Conservation (phyloP, 2,888 invertebrate genomes). For the Agrochola macilenta region DNA sequence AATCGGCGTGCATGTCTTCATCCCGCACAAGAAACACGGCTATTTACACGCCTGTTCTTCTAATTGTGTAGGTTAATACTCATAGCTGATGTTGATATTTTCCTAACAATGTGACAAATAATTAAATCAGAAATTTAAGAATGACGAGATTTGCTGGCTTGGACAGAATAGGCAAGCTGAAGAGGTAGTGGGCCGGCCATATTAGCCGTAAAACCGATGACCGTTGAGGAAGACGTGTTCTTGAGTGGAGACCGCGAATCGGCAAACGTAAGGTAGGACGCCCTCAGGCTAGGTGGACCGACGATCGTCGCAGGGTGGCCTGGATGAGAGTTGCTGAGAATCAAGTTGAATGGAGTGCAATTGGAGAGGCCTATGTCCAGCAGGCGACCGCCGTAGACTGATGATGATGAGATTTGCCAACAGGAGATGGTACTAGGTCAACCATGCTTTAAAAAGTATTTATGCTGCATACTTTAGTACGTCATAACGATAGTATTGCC, state of each 20-base stretch:
- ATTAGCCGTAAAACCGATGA: not conserved
- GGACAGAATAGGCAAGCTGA: not conserved
- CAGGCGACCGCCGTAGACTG: not conserved
- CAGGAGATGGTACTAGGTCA: not conserved
- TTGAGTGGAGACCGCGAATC: not conserved
- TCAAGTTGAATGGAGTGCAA: not conserved
- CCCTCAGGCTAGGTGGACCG: not conserved
- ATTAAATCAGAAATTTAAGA: not conserved
- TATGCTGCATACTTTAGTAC: not conserved
- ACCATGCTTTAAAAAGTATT: not conserved
- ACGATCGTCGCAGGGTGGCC: no score
- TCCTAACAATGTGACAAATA: no score
- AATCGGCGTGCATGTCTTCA: no score
- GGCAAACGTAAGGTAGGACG: not conserved
- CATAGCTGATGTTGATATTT: not conserved
- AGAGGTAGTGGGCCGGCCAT: not conserved
- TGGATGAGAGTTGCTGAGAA: not conserved
- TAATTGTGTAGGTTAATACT: no score
- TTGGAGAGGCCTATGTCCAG: not conserved
- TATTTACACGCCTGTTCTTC: no score
- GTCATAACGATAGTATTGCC: not conserved
- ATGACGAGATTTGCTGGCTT: not conserved
- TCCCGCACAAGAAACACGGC: no score
- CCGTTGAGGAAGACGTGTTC: not conserved
- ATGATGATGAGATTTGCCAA: not conserved